Evolutionary conservation across 2,797 vertebrate genomes (phyloP).

Genomic region (Pseudopleuronectes americanus): DNA sequence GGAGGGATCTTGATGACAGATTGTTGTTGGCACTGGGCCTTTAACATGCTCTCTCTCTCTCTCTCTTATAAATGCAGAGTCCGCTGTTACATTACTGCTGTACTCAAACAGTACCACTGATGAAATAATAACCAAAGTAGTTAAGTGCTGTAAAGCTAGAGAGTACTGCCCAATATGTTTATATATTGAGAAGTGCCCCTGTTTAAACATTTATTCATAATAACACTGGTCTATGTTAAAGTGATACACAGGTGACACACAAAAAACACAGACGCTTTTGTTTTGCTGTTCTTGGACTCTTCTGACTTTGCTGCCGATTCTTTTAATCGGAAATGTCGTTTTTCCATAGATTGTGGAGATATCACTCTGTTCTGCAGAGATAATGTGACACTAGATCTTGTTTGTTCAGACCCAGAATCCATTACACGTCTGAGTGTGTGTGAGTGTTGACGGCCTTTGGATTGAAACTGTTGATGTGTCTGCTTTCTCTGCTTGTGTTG

Average conservation of each 20-base stretch:
- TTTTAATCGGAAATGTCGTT: background rate
- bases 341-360: too few relatives aligned
- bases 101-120: background rate
- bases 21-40: constrained; percentile 45
- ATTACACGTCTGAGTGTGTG: constrained; percentile 5
- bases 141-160: too few relatives aligned
- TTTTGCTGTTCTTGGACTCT: background rate
- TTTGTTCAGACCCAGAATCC: constrained; percentile 17
- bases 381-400: background rate
- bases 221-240: too few relatives aligned
- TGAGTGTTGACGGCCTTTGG: constrained; percentile 18
- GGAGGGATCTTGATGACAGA: constrained; percentile 62
- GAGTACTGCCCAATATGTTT: too few relatives aligned
- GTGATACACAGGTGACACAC: too few relatives aligned
- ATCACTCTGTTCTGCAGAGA: background rate
- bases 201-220: too few relatives aligned
- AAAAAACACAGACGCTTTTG: background rate
- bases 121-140: too few relatives aligned
- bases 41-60: constrained; percentile 13
- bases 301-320: background rate
- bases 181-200: too few relatives aligned
- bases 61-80: background rate
- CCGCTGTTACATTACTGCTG: background rate
- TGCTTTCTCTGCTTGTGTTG: constrained; percentile 56
- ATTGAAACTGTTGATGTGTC: constrained; percentile 21